phyloP scores from a whole-genome alignment of 2,888 invertebrate genomes.

The Tholera decimalis region DNA sequence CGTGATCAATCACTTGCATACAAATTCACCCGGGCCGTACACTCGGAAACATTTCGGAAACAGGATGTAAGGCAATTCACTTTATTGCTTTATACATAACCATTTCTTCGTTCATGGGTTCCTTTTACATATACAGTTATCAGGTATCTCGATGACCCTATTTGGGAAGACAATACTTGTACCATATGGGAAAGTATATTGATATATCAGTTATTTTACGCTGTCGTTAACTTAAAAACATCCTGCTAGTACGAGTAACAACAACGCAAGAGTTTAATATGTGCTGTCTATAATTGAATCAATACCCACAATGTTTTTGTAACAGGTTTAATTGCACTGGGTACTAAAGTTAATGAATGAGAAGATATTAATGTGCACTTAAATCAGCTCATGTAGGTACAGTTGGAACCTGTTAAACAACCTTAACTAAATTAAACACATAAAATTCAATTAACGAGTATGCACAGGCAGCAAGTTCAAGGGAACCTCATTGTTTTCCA shows the following conservation, averaged over 20 bases:
- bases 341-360: constrained; percentile 39
- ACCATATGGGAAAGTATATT: constrained; percentile 14
- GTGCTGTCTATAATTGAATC: constrained; percentile 18
- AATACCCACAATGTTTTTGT: constrained; percentile 15
- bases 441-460: constrained; percentile 51
- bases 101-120: constrained; percentile 60
- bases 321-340: constrained; percentile 17
- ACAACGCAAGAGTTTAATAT: background rate
- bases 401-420: constrained; percentile 27
- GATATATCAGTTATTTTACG: constrained; percentile 1
- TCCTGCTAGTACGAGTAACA: background rate
- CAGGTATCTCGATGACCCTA: constrained; percentile 27
- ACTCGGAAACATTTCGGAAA: constrained; percentile 68
- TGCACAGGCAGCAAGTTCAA: constrained; percentile 64
- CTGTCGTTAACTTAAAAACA: background rate
- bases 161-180: constrained; percentile 27
- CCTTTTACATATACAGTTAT: constrained; percentile 53
- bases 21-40: constrained; percentile 64
- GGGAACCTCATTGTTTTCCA: constrained; percentile 65
- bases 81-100: constrained; percentile 73
- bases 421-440: constrained; percentile 49
- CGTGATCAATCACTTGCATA: constrained; percentile 77
- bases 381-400: constrained; percentile 20
- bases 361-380: constrained; percentile 35
- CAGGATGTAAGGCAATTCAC: constrained; percentile 76